phyloP scores from a whole-genome alignment of 2,113 vertebrate genomes.

The Centropus unirufus region DNA sequence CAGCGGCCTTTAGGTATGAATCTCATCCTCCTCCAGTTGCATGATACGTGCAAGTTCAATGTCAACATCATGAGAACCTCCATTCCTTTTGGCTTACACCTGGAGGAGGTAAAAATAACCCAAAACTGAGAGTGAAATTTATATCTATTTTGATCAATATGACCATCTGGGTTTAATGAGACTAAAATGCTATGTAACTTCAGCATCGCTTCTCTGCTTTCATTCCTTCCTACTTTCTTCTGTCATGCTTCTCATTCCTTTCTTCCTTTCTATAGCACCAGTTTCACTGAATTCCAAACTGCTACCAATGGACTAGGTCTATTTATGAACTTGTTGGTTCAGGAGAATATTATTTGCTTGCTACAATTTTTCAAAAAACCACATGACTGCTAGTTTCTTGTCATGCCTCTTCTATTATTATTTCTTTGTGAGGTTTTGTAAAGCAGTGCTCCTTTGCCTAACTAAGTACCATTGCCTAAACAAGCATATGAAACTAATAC shows the following conservation, averaged over 20 bases:
- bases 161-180: not conserved
- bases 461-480: not conserved
- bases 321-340: not conserved
- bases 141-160: not conserved
- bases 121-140: not conserved
- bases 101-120: accelerated
- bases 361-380: not conserved
- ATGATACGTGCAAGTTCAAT: not conserved
- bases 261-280: not conserved
- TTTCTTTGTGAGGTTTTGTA: not conserved
- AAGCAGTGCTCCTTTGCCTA: not conserved
- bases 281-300: not conserved
- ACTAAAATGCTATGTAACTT: not conserved
- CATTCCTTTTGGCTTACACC: not conserved
- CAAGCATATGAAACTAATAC: not conserved
- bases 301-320: not conserved
- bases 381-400: not conserved
- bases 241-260: not conserved
- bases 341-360: not conserved
- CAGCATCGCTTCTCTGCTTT: not conserved
- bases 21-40: not conserved
- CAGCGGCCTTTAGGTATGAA: not conserved
- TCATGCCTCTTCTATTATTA: not conserved
- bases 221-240: not conserved
- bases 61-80: not conserved